Evolutionary conservation across 2,888 invertebrate genomes (phyloP).

Genomic region (Eumerus sabulonum): DNA sequence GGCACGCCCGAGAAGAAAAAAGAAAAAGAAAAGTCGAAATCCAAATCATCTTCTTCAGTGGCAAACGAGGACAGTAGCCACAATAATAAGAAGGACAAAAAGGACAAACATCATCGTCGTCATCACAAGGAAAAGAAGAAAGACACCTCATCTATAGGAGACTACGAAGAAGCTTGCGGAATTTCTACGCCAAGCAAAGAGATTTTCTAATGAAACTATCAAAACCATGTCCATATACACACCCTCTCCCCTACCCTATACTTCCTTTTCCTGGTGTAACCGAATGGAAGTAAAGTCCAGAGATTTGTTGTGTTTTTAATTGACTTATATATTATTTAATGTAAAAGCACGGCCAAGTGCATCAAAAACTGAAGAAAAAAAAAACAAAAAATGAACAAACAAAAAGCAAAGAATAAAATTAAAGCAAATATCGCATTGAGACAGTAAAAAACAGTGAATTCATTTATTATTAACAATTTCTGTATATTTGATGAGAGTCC

Average conservation of each 20-base stretch:
- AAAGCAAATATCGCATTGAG: constrained; percentile 7
- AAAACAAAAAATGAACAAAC: constrained; percentile 35
- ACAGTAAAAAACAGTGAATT: constrained; percentile 40
- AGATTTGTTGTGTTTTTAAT: constrained; percentile 52
- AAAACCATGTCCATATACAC: too few relatives aligned
- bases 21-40: constrained; percentile 71
- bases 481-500: constrained; percentile 30
- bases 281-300: constrained; percentile 23
- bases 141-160: constrained; percentile 80
- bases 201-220: constrained; percentile 80
- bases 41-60: constrained; percentile 72
- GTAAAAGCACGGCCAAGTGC: constrained; percentile 25
- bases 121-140: constrained; percentile 71
- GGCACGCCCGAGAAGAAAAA: constrained; percentile 73
- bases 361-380: neutral
- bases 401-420: constrained; percentile 29
- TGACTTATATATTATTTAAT: constrained; percentile 54
- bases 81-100: constrained; percentile 71
- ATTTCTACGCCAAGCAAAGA: constrained; percentile 96
- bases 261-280: constrained; percentile 43
- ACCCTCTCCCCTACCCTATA: too few relatives aligned
- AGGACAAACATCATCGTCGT: constrained; percentile 73
- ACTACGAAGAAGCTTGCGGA: constrained; percentile 94
- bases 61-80: constrained; percentile 41
- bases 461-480: constrained; percentile 50